phyloP scores from a whole-genome alignment of 2,113 vertebrate species.

The Calonectris borealis region DNA sequence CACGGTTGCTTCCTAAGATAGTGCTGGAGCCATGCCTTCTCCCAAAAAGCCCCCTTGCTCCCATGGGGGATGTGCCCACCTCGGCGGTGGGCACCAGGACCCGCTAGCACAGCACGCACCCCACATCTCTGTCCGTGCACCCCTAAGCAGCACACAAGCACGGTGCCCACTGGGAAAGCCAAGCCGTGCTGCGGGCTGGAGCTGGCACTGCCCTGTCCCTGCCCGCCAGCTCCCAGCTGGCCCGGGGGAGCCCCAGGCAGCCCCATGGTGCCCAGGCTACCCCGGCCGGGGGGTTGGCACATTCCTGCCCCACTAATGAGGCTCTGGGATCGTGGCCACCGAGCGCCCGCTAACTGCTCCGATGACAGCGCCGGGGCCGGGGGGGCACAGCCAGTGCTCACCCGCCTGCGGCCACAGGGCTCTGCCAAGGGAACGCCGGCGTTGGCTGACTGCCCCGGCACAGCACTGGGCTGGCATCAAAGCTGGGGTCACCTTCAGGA shows the following conservation, averaged over 20 bases:
- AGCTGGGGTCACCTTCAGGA: fast-evolving
- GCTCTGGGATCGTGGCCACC: background rate
- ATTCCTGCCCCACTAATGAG: conserved; percentile 23
- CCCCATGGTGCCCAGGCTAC: background rate
- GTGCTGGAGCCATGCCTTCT: background rate
- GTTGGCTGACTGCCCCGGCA: background rate
- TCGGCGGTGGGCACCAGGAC: background rate
- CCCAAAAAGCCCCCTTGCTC: background rate
- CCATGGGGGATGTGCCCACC: too few relatives aligned
- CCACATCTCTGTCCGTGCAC: background rate
- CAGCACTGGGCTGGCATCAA: fast-evolving
- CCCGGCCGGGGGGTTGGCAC: background rate
- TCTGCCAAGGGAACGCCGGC: background rate
- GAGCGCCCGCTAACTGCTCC: background rate
- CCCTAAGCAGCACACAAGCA: background rate
- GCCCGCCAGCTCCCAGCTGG: background rate
- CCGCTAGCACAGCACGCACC: background rate
- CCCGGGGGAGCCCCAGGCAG: background rate
- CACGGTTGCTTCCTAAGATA: background rate
- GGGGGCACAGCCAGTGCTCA: background rate
- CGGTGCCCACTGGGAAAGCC: fast-evolving
- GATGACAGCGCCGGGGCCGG: background rate
- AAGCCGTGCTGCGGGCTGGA: fast-evolving
- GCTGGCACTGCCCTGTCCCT: background rate
- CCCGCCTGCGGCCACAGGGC: background rate